Evolutionary conservation across 2,888 invertebrate species (phyloP).

Genomic region (Slavum lentiscoides): DNA sequence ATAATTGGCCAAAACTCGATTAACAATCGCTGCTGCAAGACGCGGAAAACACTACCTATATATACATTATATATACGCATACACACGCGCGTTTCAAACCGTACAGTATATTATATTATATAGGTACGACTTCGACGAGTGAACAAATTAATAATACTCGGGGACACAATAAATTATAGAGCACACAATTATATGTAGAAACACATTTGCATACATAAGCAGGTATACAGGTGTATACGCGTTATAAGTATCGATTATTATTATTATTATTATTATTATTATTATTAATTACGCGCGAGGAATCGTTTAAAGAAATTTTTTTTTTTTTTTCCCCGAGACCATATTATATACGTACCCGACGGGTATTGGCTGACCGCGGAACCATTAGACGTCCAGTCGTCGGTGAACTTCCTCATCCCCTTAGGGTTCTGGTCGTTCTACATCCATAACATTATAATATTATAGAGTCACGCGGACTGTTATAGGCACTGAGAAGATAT

Average conservation of each 20-base stretch:
- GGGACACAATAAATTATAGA: constrained; percentile 6
- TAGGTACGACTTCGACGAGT: background rate
- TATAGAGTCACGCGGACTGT: background rate
- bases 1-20: too few species aligned
- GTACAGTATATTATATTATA: too few species aligned
- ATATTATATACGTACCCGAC: background rate
- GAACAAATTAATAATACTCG: background rate
- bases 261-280: constrained; percentile 1
- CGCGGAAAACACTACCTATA: too few species aligned
- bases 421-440: constrained; percentile 25
- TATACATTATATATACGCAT: too few species aligned
- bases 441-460: constrained; percentile 45
- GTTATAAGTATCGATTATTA: too few species aligned
- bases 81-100: too few species aligned
- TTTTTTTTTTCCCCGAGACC: background rate
- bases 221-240: too few species aligned
- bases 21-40: background rate
- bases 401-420: constrained; percentile 35
- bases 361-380: constrained; percentile 2
- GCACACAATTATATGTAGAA: constrained; percentile 22
- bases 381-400: constrained; percentile 43
- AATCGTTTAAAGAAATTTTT: constrained; percentile 24
- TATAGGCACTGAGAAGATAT: too few species aligned
- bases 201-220: background rate
- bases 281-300: constrained; percentile 33